Evolutionary conservation across 2,888 invertebrate species (phyloP).

Genomic region (Xestia sexstrigata): DNA sequence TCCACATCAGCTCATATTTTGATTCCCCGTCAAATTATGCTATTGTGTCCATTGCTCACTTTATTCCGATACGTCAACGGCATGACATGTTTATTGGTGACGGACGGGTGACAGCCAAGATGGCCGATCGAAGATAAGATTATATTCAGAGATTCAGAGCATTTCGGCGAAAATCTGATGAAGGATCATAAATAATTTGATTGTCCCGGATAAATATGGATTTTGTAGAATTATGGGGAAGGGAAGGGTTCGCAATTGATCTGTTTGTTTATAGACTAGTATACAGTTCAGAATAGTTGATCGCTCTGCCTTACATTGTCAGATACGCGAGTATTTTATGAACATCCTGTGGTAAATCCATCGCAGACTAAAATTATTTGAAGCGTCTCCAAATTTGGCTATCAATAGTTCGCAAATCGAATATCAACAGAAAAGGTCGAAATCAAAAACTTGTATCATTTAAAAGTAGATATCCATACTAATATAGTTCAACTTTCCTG

Average conservation of each 20-base stretch:
- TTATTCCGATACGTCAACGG: slow-evolving; percentile 79
- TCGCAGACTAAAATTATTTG: background rate
- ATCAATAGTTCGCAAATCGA: background rate
- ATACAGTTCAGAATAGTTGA: background rate
- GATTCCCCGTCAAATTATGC: slow-evolving; percentile 86
- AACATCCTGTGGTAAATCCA: background rate
- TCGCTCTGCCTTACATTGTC: background rate
- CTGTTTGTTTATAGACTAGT: slow-evolving; percentile 22
- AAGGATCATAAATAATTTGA: slow-evolving; percentile 68
- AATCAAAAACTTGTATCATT: background rate
- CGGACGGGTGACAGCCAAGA: slow-evolving; percentile 72
- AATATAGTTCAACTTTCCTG: background rate
- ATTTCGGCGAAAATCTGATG: slow-evolving; percentile 70
- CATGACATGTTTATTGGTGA: slow-evolving; percentile 88
- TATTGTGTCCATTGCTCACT: slow-evolving; percentile 82
- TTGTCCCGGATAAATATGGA: slow-evolving; percentile 56
- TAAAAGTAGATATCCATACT: background rate
- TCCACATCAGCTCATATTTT: slow-evolving; percentile 73
- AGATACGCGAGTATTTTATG: background rate
- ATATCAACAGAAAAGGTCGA: background rate
- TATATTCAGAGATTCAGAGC: slow-evolving; percentile 77
- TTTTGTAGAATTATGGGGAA: slow-evolving; percentile 43
- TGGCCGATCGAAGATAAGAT: slow-evolving; percentile 83
- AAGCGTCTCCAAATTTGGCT: background rate
- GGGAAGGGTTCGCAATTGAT: slow-evolving; percentile 6